Base-by-base conservation (phyloP, 2,113 vertebrate species). In the Paralichthys olivaceus region DNA sequence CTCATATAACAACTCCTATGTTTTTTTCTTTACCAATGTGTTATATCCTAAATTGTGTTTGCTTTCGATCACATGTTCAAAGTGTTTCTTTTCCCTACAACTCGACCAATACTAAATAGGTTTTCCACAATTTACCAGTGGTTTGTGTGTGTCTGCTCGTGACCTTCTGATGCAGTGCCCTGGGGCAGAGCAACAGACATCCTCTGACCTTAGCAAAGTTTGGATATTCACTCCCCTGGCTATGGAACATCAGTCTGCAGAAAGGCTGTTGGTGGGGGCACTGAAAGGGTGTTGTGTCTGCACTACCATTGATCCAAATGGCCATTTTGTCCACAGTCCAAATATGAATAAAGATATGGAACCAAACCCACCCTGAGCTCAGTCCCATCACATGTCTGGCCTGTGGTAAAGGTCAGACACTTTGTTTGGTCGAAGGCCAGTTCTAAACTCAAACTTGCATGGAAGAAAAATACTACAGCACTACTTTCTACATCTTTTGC, bases 101-200 rank as follows among this genome's bases (percentile, higher is more conserved):
- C 57, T 7, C 4, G 15, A 23, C 2, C n/a, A 8, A 63, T 63
- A 53, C 12, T 51, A 5, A 69, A 29, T 3, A 62, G 45, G 22
- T 47, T 65, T 58, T 69, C 20, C 17, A 15, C 37, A 23, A 54
- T 26, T 74, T 53, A 34, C 4, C 61, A 47, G 34, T 22, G 12
- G 60, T 45, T 49, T 59, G 22, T 78, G 19, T 77, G 66, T 20
- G 25, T 66, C 1, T 77, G 76, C 37, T 26, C 4, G 5, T 91
- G 87, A 91, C 87, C 85, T 91, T 88, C 77, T 81, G 63, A 77
- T 60, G 69, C 66, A 63, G 25, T 58, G 85, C 89, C 89, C 56
- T 20, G 5, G 76, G 87, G 85, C 78, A 70, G 68, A 20, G 63
- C 34, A 82, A 45, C 88, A 79, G 80, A 56, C 51, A 54, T 74